Evolutionary conservation across 2,888 invertebrate genomes (phyloP).

Genomic region (Sinopyrophorus schimmeli): DNA sequence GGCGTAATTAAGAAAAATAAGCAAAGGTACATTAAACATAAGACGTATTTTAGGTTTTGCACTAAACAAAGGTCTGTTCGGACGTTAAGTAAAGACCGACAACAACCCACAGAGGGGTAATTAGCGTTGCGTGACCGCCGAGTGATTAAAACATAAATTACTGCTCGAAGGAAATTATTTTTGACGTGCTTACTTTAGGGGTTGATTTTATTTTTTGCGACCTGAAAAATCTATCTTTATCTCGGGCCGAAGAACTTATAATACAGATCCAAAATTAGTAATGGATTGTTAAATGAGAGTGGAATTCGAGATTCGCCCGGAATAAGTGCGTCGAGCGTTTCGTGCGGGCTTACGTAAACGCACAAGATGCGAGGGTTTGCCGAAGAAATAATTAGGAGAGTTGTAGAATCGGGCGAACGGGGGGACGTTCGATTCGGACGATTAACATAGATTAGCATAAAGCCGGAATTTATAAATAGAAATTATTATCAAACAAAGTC

Average conservation of each 20-base stretch:
- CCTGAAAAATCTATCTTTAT: too few species aligned
- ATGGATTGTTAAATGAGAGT: too few species aligned
- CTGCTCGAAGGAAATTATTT: slow-evolving; percentile 52
- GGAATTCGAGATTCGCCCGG: too few species aligned
- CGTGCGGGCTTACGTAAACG: too few species aligned
- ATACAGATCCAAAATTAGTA: too few species aligned
- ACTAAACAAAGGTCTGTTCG: slow-evolving; percentile 38
- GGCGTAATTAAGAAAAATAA: slow-evolving; percentile 24
- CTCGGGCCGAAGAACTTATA: too few species aligned
- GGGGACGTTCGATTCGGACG: slow-evolving; percentile 19
- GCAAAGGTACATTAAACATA: slow-evolving; percentile 18
- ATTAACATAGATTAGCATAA: slow-evolving; percentile 28
- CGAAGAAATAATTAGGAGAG: too few species aligned
- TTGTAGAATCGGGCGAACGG: slow-evolving; percentile 8
- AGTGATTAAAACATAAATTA: slow-evolving; percentile 57
- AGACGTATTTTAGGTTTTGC: slow-evolving; percentile 34
- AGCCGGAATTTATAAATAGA: slow-evolving; percentile 38
- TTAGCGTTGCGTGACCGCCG: slow-evolving; percentile 54
- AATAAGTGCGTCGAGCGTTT: too few species aligned
- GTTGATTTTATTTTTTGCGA: too few species aligned
- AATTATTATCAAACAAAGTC: slow-evolving; percentile 52
- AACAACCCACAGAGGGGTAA: slow-evolving; percentile 52
- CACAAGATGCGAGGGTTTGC: too few species aligned
- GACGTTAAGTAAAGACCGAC: slow-evolving; percentile 44
- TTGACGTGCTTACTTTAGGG: slow-evolving; percentile 48